Percentiles rank a stretch among this genome's conserved stretches.
Conservation (phyloP, 2,113 vertebrate genomes). For the Microtus montanus region DNA sequence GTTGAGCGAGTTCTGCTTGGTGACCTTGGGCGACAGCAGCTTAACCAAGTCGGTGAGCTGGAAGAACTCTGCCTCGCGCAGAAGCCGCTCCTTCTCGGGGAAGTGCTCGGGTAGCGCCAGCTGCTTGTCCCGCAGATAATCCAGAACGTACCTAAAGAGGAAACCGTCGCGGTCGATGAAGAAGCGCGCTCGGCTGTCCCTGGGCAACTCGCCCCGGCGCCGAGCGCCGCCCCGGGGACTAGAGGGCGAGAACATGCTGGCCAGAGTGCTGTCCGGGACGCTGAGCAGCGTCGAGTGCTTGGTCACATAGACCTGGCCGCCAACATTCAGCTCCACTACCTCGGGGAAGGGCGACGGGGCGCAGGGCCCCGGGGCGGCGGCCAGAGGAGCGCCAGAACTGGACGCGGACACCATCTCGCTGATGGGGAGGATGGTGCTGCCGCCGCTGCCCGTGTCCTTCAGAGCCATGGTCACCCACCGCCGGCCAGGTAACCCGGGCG, state of each 20-base stretch:
- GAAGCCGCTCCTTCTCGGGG: conserved; percentile 92
- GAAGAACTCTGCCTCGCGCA: conserved; percentile 92
- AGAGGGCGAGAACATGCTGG: conserved; percentile 88
- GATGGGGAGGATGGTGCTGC: conserved; percentile 88
- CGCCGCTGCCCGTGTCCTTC: conserved; percentile 87
- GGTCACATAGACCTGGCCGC: conserved; percentile 94
- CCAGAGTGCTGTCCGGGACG: conserved; percentile 90
- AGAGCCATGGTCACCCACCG: conserved; percentile 86
- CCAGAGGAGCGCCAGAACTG: conserved; percentile 75
- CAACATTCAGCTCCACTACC: conserved; percentile 94
- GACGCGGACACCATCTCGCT: conserved; percentile 90
- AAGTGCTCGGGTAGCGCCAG: conserved; percentile 93
- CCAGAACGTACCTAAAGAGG: conserved; percentile 93
- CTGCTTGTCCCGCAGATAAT: conserved; percentile 92
- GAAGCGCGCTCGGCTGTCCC: conserved; percentile 92
- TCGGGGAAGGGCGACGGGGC: conserved; percentile 88
- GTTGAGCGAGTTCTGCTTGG: conserved; percentile 91
- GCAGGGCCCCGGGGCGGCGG: conserved; percentile 75
- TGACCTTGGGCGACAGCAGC: conserved; percentile 89
- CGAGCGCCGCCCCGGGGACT: conserved; percentile 82
- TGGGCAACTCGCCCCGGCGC: conserved; percentile 87
- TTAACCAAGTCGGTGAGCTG: conserved; percentile 90
- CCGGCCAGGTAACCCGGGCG: not conserved
- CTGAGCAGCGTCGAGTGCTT: conserved; percentile 92
- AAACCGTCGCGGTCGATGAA: conserved; percentile 95